Conservation (phyloP, 2,113 vertebrate species). For the Sprattus sprattus region DNA sequence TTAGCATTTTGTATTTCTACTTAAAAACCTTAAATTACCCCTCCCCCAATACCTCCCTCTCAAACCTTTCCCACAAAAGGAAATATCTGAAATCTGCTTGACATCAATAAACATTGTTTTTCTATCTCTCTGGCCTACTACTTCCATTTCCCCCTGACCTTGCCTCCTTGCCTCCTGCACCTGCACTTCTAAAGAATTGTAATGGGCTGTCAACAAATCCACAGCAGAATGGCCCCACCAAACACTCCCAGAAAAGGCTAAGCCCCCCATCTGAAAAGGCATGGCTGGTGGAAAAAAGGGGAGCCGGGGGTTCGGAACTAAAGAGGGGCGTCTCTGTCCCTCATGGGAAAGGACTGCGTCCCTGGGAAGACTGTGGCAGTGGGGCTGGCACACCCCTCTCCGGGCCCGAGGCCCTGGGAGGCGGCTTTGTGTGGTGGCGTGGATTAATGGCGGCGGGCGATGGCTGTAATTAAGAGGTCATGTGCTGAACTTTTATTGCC, state of each 20-base stretch:
- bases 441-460: conserved; percentile 62
- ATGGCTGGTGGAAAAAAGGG: conserved; percentile 31
- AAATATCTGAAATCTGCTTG: conserved; percentile 37
- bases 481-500: conserved; percentile 53
- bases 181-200: conserved; percentile 58
- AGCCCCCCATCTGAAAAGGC: conserved; percentile 4
- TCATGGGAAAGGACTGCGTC: conserved; percentile 60
- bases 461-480: conserved; percentile 74
- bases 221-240: conserved; percentile 52
- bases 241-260: conserved; percentile 15
- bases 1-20: conserved; percentile 29
- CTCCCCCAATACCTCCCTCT: neutral
- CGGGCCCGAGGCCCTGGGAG: conserved; percentile 44
- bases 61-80: conserved; percentile 3
- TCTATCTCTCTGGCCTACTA: conserved; percentile 44
- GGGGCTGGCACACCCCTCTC: conserved; percentile 66
- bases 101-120: conserved; percentile 36
- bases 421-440: conserved; percentile 65
- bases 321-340: conserved; percentile 60
- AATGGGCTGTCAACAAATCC: conserved; percentile 54
- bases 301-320: conserved; percentile 66
- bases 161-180: conserved; percentile 48
- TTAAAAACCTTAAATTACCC: neutral
- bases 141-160: conserved; percentile 40
- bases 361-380: conserved; percentile 63